These are phyloP conservation scores for Myotis findleyi DNA, from an alignment of 2,797 vertebrate species.

Conservation along the genomic window DNA sequence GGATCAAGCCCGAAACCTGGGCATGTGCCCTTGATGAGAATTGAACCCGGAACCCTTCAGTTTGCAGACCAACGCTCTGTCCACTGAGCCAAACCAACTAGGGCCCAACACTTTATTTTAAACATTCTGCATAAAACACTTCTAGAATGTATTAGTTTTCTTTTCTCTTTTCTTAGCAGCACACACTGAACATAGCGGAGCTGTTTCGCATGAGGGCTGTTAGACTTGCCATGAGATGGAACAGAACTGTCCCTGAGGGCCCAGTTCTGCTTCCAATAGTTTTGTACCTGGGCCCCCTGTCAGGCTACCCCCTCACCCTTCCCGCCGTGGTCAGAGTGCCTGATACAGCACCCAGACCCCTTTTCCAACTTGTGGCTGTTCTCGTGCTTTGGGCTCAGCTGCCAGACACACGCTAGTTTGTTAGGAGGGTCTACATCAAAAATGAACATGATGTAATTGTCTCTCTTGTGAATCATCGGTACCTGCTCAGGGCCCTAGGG, in stretches of 20 bases:
- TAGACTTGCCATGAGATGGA: neutral
- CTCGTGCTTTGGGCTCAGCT: neutral
- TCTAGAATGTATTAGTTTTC: neutral
- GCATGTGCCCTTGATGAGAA: no score
- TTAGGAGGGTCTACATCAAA: neutral
- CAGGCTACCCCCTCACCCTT: neutral
- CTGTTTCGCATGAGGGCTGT: neutral
- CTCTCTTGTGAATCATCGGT: neutral
- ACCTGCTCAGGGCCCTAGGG: neutral
- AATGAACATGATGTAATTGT: neutral
- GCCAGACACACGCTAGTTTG: neutral
- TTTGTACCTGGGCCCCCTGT: neutral
- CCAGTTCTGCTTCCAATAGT: neutral
- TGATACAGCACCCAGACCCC: neutral
- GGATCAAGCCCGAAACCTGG: no score
- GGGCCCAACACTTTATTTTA: neutral
- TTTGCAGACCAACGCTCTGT: no score
- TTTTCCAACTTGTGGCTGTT: neutral
- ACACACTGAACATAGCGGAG: neutral
- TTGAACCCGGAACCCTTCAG: no score
- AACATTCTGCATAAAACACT: slow-evolving; percentile 5
- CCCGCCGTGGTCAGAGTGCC: neutral
- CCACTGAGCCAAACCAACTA: no score
- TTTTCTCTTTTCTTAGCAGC: neutral
- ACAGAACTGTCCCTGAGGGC: neutral